phyloP scores from a whole-genome alignment of 2,113 vertebrate genomes.

The Marmota monax region DNA sequence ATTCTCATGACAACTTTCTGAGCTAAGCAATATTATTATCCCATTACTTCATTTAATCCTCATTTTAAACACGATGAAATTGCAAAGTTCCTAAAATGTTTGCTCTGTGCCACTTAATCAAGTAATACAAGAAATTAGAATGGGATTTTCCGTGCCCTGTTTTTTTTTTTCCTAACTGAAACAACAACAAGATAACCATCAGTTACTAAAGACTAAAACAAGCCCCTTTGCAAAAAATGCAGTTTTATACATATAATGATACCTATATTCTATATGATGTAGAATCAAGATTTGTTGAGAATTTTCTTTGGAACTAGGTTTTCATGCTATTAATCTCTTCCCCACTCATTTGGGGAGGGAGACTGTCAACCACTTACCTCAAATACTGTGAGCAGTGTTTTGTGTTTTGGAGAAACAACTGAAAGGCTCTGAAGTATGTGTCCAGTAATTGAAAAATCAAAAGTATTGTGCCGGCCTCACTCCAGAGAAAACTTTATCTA shows the following conservation, averaged over 20 bases:
- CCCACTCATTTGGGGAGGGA: neutral
- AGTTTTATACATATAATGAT: neutral
- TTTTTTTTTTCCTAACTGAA: neutral
- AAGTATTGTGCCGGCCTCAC: neutral
- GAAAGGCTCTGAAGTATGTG: neutral
- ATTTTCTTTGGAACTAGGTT: neutral
- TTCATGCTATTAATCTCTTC: neutral
- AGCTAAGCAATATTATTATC: neutral
- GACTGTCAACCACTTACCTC: neutral
- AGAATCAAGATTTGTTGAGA: neutral
- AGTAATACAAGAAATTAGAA: constrained; percentile 3
- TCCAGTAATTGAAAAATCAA: neutral
- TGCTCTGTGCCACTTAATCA: neutral
- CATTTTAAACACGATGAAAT: neutral
- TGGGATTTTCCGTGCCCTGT: neutral
- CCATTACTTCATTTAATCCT: neutral
- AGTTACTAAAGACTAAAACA: neutral
- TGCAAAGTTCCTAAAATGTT: neutral
- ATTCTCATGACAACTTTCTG: neutral
- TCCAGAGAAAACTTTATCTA: neutral
- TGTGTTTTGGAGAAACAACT: neutral
- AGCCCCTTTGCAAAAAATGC: neutral
- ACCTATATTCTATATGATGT: neutral
- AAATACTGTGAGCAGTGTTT: neutral
- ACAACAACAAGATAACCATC: neutral